Conservation (phyloP, 2,113 vertebrate species). For the Gadus chalcogrammus region DNA sequence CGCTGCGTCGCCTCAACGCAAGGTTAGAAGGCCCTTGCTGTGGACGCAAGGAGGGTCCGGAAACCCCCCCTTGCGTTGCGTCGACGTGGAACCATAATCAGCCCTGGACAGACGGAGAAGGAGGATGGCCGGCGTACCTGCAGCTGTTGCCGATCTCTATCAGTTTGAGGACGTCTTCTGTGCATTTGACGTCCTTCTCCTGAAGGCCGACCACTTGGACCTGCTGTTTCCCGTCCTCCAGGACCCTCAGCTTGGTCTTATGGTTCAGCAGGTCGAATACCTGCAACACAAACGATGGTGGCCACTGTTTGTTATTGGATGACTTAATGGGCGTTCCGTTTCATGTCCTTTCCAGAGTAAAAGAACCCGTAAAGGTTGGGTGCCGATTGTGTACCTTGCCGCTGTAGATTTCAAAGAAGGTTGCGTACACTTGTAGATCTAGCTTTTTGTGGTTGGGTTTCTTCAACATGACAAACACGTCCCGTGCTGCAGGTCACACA, state of each 20-base stretch:
- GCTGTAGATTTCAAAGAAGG: conserved; percentile 99
- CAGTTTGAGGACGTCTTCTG: conserved; percentile 95
- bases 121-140: conserved; percentile 74
- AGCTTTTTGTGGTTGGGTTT: conserved; percentile 96
- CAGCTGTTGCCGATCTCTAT: conserved; percentile 98
- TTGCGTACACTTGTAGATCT: conserved; percentile 95
- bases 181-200: conserved; percentile 92
- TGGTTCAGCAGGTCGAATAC: conserved; percentile 97
- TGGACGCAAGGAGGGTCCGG: too few relatives aligned
- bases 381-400: conserved; percentile 81
- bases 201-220: conserved; percentile 97
- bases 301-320: background rate
- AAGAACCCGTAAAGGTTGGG: too few relatives aligned
- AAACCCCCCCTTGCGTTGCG: too few relatives aligned
- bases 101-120: too few relatives aligned
- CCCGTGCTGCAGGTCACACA: conserved; percentile 77
- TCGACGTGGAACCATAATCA: too few relatives aligned
- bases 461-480: conserved; percentile 98
- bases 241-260: conserved; percentile 92
- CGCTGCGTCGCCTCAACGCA: too few relatives aligned
- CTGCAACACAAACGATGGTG: conserved; percentile 51
- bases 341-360: too few relatives aligned
- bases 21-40: too few relatives aligned
- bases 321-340: too few relatives aligned
- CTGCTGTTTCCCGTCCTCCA: conserved; percentile 97